These are phyloP conservation scores for Trachemys scripta DNA, from an alignment of 2,113 vertebrate genomes.

Conservation along the genomic window DNA sequence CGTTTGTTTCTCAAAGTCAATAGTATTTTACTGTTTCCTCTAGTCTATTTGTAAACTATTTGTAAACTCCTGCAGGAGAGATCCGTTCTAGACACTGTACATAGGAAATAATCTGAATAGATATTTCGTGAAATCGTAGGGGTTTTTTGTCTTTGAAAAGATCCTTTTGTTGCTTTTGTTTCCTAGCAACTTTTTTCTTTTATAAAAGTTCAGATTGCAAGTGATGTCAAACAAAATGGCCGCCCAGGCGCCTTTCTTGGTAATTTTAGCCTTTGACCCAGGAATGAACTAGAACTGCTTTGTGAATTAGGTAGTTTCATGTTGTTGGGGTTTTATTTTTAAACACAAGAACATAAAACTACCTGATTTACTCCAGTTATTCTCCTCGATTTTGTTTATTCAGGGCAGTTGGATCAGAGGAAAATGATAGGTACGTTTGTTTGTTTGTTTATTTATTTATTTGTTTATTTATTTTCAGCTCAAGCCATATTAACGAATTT, in stretches of 20 bases:
- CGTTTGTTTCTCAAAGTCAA: conserved; percentile 65
- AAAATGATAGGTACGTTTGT: background rate
- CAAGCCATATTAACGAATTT: background rate
- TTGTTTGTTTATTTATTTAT: background rate
- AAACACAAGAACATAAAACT: conserved; percentile 89
- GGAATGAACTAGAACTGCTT: conserved; percentile 78
- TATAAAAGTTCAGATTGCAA: conserved; percentile 26
- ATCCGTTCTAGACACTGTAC: conserved; percentile 53
- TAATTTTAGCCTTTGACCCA: conserved; percentile 68
- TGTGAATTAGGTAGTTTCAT: conserved; percentile 92
- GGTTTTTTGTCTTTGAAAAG: conserved; percentile 54
- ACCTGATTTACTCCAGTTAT: conserved; percentile 86
- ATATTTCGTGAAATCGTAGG: conserved; percentile 37
- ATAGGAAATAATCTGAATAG: conserved; percentile 67
- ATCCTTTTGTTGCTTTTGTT: conserved; percentile 62
- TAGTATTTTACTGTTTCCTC: conserved; percentile 69
- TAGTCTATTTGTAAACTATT: conserved; percentile 65
- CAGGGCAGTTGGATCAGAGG: background rate
- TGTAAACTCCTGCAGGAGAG: conserved; percentile 71
- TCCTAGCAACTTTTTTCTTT: conserved; percentile 67
- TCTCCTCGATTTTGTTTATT: conserved; percentile 52
- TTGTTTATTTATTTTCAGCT: background rate
- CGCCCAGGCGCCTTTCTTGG: conserved; percentile 39
- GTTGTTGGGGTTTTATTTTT: conserved; percentile 88
- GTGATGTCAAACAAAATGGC: conserved; percentile 61